Conservation (phyloP, 2,888 invertebrate species). For the Polyommatus iphigenia region DNA sequence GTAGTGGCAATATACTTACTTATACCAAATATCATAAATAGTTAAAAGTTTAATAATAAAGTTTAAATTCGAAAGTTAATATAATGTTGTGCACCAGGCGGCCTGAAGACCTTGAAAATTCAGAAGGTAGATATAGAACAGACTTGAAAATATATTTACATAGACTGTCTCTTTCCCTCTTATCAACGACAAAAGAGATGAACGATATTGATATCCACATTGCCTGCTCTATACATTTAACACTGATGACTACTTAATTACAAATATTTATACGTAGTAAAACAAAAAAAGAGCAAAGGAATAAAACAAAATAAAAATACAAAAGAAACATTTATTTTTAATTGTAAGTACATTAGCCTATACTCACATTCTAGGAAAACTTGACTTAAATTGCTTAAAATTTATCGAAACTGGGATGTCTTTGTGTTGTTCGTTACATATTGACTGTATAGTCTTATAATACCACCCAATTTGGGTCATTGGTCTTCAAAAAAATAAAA, state of each 20-base stretch:
- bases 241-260: background rate
- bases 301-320: slow-evolving; percentile 43
- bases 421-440: background rate
- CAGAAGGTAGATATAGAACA: background rate
- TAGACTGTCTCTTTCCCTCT: background rate
- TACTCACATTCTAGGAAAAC: slow-evolving; percentile 10
- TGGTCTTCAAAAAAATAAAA: background rate
- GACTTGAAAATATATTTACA: background rate
- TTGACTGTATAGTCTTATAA: slow-evolving; percentile 21
- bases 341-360: slow-evolving; percentile 52
- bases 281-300: slow-evolving; percentile 35
- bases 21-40: slow-evolving; percentile 39
- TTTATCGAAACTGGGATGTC: slow-evolving; percentile 17
- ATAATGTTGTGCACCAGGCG: slow-evolving; percentile 31
- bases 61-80: slow-evolving; percentile 52
- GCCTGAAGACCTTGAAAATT: slow-evolving; percentile 15
- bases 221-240: background rate
- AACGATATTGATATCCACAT: background rate
- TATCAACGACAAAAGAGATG: background rate
- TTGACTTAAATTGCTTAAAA: slow-evolving; percentile 16
- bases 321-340: slow-evolving; percentile 49
- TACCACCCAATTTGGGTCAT: slow-evolving; percentile 1
- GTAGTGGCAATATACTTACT: slow-evolving; percentile 36
- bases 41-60: slow-evolving; percentile 41
- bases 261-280: slow-evolving; percentile 1